A percentile compares a stretch with the other conserved stretches of the same genome.
Conservation (phyloP, 1,140 invertebrate species). For the Trissolcus basalis region DNA sequence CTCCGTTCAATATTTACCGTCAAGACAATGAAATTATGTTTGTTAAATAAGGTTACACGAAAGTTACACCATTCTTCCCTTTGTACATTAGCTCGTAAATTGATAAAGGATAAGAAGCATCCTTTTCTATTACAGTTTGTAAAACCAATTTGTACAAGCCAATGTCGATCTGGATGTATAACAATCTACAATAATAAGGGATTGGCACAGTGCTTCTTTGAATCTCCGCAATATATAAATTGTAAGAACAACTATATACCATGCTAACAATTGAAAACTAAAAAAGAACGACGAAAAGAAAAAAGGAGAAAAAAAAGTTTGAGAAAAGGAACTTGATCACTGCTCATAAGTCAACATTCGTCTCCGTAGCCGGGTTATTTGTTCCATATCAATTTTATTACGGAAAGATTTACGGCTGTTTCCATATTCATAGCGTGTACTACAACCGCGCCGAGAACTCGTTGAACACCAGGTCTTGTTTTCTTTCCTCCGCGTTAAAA, state of each 20-base stretch:
- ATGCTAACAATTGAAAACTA: neutral
- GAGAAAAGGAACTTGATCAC: constrained; percentile 22
- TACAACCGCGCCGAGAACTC: constrained; percentile 54
- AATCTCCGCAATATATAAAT: too few relatives aligned
- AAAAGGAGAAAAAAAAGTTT: neutral
- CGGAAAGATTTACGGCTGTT: constrained; percentile 21
- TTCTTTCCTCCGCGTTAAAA: constrained; percentile 43
- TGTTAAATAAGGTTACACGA: constrained; percentile 10
- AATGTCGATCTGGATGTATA: too few relatives aligned
- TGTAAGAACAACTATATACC: too few relatives aligned
- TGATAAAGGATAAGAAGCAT: neutral
- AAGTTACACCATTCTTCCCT: constrained; percentile 2
- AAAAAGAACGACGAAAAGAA: neutral
- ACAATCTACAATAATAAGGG: too few relatives aligned
- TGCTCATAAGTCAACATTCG: constrained; percentile 22
- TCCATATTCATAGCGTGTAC: constrained; percentile 54
- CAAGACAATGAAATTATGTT: constrained; percentile 27
- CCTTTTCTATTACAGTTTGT: neutral
- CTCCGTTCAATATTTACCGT: constrained; percentile 21
- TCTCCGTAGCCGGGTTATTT: constrained; percentile 27
- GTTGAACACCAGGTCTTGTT: constrained; percentile 54
- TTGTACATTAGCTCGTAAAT: neutral
- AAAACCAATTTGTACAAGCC: neutral
- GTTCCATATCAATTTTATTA: constrained; percentile 54
- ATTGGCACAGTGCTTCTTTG: too few relatives aligned